Percentiles rank a stretch among this genome's conserved stretches.
Evolutionary conservation across 2,888 invertebrate species (phyloP).

Genomic region (Microctonus hyperodae): DNA sequence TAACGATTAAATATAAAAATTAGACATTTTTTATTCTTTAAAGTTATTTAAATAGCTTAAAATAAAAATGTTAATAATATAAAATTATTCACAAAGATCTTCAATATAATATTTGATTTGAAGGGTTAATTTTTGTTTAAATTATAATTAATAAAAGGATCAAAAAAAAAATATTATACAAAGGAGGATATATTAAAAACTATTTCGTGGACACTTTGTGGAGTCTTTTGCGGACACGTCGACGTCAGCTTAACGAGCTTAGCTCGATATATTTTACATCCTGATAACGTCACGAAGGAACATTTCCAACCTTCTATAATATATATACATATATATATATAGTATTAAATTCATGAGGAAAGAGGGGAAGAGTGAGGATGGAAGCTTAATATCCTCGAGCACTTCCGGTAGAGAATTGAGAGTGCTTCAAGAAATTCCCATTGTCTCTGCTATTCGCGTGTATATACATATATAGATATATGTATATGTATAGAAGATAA

Average conservation of each 20-base stretch:
- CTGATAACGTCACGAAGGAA: slow-evolving; percentile 11
- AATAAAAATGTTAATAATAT: too few species aligned
- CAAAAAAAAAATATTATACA: too few species aligned
- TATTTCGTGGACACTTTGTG: not conserved
- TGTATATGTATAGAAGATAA: not conserved
- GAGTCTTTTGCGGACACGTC: not conserved
- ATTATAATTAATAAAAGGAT: too few species aligned
- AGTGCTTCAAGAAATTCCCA: slow-evolving; percentile 15
- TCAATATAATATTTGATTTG: too few species aligned
- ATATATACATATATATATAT: not conserved
- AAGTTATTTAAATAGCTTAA: too few species aligned
- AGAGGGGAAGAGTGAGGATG: not conserved
- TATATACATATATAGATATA: not conserved
- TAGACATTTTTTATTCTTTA: too few species aligned
- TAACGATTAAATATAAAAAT: too few species aligned
- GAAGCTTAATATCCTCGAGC: slow-evolving; percentile 15
- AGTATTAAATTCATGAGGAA: not conserved
- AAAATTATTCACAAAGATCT: too few species aligned
- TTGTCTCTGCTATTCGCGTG: slow-evolving; percentile 5
- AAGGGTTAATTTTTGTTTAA: too few species aligned
- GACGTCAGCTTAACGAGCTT: slow-evolving; percentile 13
- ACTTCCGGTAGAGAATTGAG: slow-evolving; percentile 8
- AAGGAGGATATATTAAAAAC: not conserved
- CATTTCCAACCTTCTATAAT: not conserved
- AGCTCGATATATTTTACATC: slow-evolving; percentile 13